phyloP scores from a whole-genome alignment of 1,140 invertebrate species.

The Asbolus verrucosus region DNA sequence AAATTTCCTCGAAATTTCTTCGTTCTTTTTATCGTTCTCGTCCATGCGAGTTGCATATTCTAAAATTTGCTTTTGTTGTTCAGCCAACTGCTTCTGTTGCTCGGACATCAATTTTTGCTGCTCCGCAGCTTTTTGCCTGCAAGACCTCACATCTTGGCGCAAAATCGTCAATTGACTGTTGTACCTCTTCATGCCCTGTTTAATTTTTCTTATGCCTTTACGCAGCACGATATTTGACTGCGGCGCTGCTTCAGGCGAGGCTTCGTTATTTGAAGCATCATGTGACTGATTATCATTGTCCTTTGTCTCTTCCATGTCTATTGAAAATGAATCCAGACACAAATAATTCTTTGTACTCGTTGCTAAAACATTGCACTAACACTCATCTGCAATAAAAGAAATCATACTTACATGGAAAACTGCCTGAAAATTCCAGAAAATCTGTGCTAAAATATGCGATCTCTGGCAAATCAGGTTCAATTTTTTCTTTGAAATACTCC shows the following conservation, averaged over 20 bases:
- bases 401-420: slow-evolving; percentile 73
- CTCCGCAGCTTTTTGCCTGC: slow-evolving; percentile 82
- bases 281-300: slow-evolving; percentile 65
- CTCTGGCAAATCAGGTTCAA: slow-evolving; percentile 87
- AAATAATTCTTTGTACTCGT: slow-evolving; percentile 75
- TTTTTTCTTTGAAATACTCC: slow-evolving; percentile 93
- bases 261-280: slow-evolving; percentile 67
- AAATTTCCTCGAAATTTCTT: slow-evolving; percentile 88
- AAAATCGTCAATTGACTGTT: slow-evolving; percentile 82
- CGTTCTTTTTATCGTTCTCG: slow-evolving; percentile 90
- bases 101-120: slow-evolving; percentile 83
- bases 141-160: slow-evolving; percentile 80
- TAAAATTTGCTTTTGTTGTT: slow-evolving; percentile 80
- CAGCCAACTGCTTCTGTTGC: slow-evolving; percentile 81
- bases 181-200: slow-evolving; percentile 89
- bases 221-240: slow-evolving; percentile 87
- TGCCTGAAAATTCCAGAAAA: slow-evolving; percentile 79
- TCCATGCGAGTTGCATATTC: slow-evolving; percentile 86
- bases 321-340: slow-evolving; percentile 72
- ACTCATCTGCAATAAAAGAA: slow-evolving; percentile 11
- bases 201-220: slow-evolving; percentile 87
- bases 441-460: slow-evolving; percentile 88
- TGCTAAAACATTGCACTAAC: slow-evolving; percentile 63
- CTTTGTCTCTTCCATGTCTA: slow-evolving; percentile 64
- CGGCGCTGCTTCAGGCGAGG: slow-evolving; percentile 72